A percentile compares a stretch with the other conserved stretches of the same genome.
Conservation (phyloP, 2,113 vertebrate genomes). For the Ancistrus triradiatus region DNA sequence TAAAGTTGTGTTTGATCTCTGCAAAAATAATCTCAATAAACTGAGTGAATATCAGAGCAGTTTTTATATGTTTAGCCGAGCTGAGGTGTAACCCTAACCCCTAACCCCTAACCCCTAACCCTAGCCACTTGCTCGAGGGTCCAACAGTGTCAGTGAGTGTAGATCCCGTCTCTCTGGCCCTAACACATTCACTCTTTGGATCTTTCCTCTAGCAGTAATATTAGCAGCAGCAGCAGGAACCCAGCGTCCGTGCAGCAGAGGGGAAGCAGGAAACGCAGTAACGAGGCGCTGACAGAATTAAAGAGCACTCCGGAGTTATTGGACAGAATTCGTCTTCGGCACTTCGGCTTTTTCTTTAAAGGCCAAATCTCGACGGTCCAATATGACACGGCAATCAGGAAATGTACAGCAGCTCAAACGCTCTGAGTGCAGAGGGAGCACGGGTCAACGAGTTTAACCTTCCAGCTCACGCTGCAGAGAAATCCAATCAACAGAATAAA, state of each 20-base stretch:
- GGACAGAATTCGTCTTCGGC: slow-evolving; percentile 57
- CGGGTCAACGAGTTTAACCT: not conserved
- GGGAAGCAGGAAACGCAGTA: slow-evolving; percentile 44
- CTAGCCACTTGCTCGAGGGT: too few species aligned
- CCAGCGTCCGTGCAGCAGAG: not conserved
- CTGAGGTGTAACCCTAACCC: too few species aligned
- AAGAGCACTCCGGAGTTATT: slow-evolving; percentile 58
- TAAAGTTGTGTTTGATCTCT: too few species aligned
- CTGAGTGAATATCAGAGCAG: too few species aligned
- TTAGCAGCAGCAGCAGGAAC: slow-evolving; percentile 8
- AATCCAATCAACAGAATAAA: not conserved
- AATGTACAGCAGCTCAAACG: slow-evolving; percentile 42
- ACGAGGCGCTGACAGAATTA: slow-evolving; percentile 57
- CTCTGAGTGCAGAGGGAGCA: not conserved
- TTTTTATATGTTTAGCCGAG: too few species aligned
- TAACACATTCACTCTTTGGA: too few species aligned
- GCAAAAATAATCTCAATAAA: too few species aligned
- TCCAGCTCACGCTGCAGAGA: not conserved
- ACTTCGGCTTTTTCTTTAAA: not conserved
- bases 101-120: too few species aligned
- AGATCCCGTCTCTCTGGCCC: too few species aligned
- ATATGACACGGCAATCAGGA: slow-evolving; percentile 64
- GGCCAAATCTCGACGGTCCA: slow-evolving; percentile 59
- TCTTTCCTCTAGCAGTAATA: not conserved
- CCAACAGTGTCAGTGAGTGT: too few species aligned